Base-by-base conservation (phyloP, 2,888 invertebrate species). In the Drosophila maculinotata region DNA sequence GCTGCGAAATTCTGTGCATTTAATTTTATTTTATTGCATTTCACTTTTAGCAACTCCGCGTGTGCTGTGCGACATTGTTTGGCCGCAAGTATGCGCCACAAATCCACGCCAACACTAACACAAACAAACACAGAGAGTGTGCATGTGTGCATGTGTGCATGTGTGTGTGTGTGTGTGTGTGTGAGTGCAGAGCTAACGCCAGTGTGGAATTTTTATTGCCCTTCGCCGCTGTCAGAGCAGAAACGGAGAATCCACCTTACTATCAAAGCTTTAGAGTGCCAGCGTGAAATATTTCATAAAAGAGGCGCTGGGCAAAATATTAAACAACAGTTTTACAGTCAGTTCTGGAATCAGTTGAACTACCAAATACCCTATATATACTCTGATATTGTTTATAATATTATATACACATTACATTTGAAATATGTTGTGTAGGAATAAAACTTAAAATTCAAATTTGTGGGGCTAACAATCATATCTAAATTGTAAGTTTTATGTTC, bases 161-260 rank as follows among this genome's bases (percentile, higher is more conserved):
- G 33, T 54, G 45, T 49, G 54, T 49, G 20, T 42, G 14, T 33
- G 35, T 15, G 9, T 12, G 41, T 48, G 36, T 17, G 35, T 30
- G 39, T 49, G 54, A 38, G 31, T n/a, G 47, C 48, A 57, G 54
- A 59, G 82, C 85, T 68, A 78, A 72, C 79, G 83, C 81, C 81
- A 78, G 59, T 79, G 83, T 68, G 83, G 81, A 85, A 82, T 82
- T 82, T 82, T 82, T 82, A 82, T 82, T 85, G 80, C 79, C 79
- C 85, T 68, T 57, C 44, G 69, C 59, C 74, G 62, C 66, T 76
- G 82, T 69, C 79, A 75, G 67, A 49, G 62, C 65, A 53, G 39
- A 42, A 62, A 68, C 79, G 57, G 56, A 42, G 59, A 64, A 63
- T 66, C 60, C 57, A 80, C 71, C 58, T 69, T 65, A 44, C 48